These are phyloP conservation scores for Taphrorychus bicolor DNA, from an alignment of 2,888 invertebrate species.

Conservation along the genomic window DNA sequence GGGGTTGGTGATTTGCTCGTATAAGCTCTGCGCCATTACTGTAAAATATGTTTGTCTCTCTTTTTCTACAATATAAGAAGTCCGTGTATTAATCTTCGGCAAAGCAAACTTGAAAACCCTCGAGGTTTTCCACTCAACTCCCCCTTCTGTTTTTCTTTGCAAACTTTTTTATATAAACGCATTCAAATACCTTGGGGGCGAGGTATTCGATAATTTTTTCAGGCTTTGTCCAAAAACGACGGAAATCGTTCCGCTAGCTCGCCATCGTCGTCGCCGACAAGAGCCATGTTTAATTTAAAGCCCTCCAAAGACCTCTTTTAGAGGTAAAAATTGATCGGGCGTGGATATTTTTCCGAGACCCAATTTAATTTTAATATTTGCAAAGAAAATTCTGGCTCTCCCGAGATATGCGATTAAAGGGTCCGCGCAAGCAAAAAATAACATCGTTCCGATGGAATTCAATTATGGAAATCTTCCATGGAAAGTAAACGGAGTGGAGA, in stretches of 20 bases:
- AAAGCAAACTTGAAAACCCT: not conserved
- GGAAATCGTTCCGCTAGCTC: slow-evolving; percentile 2
- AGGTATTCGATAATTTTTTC: slow-evolving; percentile 18
- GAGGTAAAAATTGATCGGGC: slow-evolving; percentile 36
- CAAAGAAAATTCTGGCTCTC: slow-evolving; percentile 43
- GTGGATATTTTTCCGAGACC: slow-evolving; percentile 41
- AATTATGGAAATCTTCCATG: slow-evolving; percentile 54
- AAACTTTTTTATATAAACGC: not conserved
- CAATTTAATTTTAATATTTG: slow-evolving; percentile 44
- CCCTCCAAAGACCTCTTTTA: slow-evolving; percentile 20
- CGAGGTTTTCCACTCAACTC: not conserved
- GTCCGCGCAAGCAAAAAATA: slow-evolving; percentile 38
- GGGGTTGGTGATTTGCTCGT: no score
- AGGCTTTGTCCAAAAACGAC: slow-evolving; percentile 9
- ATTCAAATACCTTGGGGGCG: slow-evolving; percentile 1
- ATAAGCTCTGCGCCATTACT: not conserved
- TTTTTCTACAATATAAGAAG: no score
- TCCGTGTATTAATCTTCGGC: not conserved
- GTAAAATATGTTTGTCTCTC: not conserved
- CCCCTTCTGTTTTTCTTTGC: not conserved
- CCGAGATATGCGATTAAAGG: slow-evolving; percentile 42
- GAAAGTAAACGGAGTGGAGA: slow-evolving; percentile 44
- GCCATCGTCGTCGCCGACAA: slow-evolving; percentile 1
- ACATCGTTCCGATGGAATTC: slow-evolving; percentile 53
- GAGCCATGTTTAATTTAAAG: slow-evolving; percentile 11